Percentiles rank a stretch among this genome's conserved stretches.
Evolutionary conservation across 2,888 invertebrate genomes (phyloP).

Genomic region (Gasteruption jaculator): DNA sequence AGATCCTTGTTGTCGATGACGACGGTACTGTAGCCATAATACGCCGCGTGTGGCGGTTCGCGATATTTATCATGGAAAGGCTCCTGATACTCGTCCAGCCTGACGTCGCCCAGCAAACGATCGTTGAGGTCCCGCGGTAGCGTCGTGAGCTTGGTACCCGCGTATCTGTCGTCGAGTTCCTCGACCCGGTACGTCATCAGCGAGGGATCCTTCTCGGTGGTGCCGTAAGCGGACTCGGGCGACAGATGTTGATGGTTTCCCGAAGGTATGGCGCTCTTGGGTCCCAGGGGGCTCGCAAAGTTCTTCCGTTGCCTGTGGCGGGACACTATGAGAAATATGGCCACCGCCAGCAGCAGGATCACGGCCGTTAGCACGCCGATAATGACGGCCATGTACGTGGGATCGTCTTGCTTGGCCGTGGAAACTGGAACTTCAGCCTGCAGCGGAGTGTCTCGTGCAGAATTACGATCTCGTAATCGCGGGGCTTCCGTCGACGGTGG

Average conservation of each 20-base stretch:
- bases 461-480: constrained; percentile 39
- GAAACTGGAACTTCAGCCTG: constrained; percentile 49
- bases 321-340: constrained; percentile 57
- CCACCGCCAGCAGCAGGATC: constrained; percentile 57
- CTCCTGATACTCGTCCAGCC: constrained; percentile 50
- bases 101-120: constrained; percentile 47
- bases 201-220: constrained; percentile 55
- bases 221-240: constrained; percentile 56
- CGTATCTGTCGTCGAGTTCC: constrained; percentile 57
- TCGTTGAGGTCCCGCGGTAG: constrained; percentile 48
- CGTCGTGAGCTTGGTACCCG: constrained; percentile 46
- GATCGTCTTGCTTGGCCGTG: constrained; percentile 53
- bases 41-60: constrained; percentile 47
- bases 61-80: constrained; percentile 50
- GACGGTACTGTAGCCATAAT: constrained; percentile 50
- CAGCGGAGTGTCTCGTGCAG: constrained; percentile 38
- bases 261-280: constrained; percentile 51
- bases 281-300: constrained; percentile 52
- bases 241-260: constrained; percentile 52
- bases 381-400: constrained; percentile 56
- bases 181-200: constrained; percentile 56
- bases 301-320: constrained; percentile 54
- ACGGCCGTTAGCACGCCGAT: constrained; percentile 59
- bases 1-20: constrained; percentile 51
- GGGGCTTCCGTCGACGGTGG: constrained; percentile 49